A percentile compares a stretch with the other conserved stretches of the same genome.
Evolutionary conservation across 92 coral and sea anemone species (phyloP).

Genomic region (Siderastrea radians): DNA sequence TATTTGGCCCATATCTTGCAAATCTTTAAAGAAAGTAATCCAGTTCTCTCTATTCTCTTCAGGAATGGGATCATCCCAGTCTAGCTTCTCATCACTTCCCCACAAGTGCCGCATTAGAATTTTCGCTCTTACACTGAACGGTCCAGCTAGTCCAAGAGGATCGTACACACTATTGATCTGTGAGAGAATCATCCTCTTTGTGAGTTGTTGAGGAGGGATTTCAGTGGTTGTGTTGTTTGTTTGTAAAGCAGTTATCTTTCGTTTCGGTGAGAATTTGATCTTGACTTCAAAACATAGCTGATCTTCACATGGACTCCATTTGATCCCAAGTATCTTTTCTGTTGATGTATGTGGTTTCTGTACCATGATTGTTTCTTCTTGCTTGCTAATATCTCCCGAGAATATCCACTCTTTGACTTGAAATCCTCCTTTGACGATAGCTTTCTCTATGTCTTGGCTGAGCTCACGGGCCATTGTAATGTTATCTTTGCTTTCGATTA

Average conservation of each 20-base stretch:
- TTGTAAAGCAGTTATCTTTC: conserved; percentile 8
- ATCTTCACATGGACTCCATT: conserved; percentile 48
- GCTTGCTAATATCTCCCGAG: conserved; percentile 24
- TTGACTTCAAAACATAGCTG: conserved; percentile 57
- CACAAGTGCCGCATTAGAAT: conserved; percentile 72
- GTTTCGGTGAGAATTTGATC: conserved; percentile 60
- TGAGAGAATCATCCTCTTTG: conserved; percentile 74
- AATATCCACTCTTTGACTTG: conserved; percentile 67
- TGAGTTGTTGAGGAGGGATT: conserved; percentile 46
- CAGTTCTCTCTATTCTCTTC: conserved; percentile 46
- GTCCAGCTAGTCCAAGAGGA: conserved; percentile 77
- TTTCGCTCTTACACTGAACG: conserved; percentile 75
- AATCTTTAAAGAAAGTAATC: conserved; percentile 61
- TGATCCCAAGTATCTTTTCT: conserved; percentile 64
- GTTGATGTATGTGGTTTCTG: conserved; percentile 26
- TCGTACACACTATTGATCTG: conserved; percentile 77
- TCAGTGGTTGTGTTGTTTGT: conserved; percentile 21
- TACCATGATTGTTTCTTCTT: conserved; percentile 35
- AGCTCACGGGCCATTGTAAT: too few species aligned
- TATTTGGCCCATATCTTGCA: conserved; percentile 56
- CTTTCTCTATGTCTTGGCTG: background rate
- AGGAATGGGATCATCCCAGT: conserved; percentile 53
- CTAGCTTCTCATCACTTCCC: conserved; percentile 21
- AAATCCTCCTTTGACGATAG: conserved; percentile 64
- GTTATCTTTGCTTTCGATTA: too few species aligned